Base-by-base conservation (phyloP, 2,797 vertebrate genomes). In the Argyrosomus regius region DNA sequence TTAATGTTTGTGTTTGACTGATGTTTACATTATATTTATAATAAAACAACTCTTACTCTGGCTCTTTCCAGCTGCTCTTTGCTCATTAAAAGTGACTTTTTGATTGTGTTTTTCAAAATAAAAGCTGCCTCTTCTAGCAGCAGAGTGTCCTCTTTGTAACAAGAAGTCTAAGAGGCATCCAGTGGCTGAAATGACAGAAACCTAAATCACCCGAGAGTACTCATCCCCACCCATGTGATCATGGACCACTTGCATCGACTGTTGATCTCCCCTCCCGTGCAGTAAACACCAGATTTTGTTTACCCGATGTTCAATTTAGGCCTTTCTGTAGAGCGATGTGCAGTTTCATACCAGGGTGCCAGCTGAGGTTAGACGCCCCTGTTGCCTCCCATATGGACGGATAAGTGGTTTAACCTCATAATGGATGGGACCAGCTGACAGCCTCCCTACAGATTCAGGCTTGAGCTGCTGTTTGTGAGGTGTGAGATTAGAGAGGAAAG, bases 361-460 rank as follows among this genome's bases (percentile, higher is more conserved):
- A 70, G 66, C 77, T 77, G 77, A 89, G 73, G 84, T 82, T 69
- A 62, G 43, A 52, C 20, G 45, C 31, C 64, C 57, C 39, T 8
- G 20, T 71, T 52, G 58, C 65, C 60, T 83, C 74, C 87, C 89
- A 90, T 92, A 90, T 91, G 93, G 89, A 77, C 63, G 46, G 83
- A 87, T 93, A 93, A 93, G 90, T 90, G 91, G 88, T 93, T 95
- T 94, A 93, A 86, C 79, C 84, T 85, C 65, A 31, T 79, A 68
- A 75, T 85, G 76, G 78, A 67, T 65, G 73, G 35, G 82, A 81
- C 45, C 81, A 73, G 81, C 82, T 89, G 81, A 71, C 66, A 9
- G 69, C 64, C 59, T 46, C 64, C 52, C 52, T 24, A n/a, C 75
- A 77, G 80, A 70, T 63, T 80, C 62, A 12, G 75, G 62, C 71